Conservation (phyloP, 2,888 invertebrate species). For the Stenodera caucasica region DNA sequence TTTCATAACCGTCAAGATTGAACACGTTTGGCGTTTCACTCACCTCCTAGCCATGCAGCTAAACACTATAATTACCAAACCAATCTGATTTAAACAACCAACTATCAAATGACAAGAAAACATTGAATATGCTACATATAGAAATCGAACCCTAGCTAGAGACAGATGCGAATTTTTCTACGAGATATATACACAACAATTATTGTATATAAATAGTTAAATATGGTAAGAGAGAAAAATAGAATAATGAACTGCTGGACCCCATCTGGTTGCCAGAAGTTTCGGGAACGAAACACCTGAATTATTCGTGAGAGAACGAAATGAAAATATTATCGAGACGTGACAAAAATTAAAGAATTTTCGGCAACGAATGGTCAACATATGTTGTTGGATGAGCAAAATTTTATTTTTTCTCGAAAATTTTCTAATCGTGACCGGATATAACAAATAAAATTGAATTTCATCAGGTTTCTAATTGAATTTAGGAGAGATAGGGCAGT, state of each 20-base stretch:
- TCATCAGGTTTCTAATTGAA: constrained; percentile 10
- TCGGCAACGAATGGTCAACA: neutral
- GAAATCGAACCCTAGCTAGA: neutral
- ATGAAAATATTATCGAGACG: neutral
- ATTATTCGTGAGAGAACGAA: neutral
- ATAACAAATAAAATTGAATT: constrained; percentile 4
- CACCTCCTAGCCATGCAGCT: neutral
- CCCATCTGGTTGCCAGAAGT: constrained; percentile 4
- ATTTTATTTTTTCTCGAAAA: neutral
- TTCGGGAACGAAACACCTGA: constrained; percentile 1
- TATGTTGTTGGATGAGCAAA: neutral
- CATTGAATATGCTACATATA: neutral
- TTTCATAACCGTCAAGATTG: constrained; percentile 9
- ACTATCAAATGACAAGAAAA: constrained; percentile 25
- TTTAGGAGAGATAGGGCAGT: constrained; percentile 27
- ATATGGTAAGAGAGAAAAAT: neutral
- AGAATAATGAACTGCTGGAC: neutral
- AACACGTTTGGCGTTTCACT: constrained; percentile 7
- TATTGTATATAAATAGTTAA: neutral
- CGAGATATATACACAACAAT: neutral
- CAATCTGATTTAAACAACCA: constrained; percentile 22
- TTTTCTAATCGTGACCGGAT: constrained; percentile 1
- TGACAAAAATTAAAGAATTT: neutral
- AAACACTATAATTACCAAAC: constrained; percentile 20
- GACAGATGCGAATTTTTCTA: constrained; percentile 6